Evolutionary conservation across 2,888 invertebrate species (phyloP).

Genomic region (Drosophila suboccidentalis): DNA sequence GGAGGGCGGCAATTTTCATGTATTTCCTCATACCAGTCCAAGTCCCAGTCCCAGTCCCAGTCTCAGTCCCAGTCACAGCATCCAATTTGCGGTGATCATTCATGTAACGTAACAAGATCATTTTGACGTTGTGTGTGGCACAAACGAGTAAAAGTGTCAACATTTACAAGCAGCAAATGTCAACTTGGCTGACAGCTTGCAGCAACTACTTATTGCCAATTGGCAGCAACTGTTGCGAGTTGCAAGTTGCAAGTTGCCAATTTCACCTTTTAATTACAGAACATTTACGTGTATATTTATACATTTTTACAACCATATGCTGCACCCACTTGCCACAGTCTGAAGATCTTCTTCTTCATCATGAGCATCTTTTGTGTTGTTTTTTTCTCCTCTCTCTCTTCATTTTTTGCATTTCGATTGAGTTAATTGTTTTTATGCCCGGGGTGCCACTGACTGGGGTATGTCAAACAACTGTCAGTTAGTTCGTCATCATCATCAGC

Average conservation of each 20-base stretch:
- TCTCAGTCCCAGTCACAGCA: conserved; percentile 29
- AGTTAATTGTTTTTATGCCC: conserved; percentile 75
- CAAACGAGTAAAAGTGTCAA: conserved; percentile 83
- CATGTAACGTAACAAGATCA: conserved; percentile 81
- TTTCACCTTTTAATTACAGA: conserved; percentile 74
- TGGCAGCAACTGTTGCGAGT: conserved; percentile 65
- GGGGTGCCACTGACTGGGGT: conserved; percentile 76
- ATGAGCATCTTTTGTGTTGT: conserved; percentile 3
- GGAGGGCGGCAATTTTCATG: conserved; percentile 51
- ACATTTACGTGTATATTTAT: conserved; percentile 15
- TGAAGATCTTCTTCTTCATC: conserved; percentile 30
- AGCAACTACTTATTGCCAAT: conserved; percentile 42
- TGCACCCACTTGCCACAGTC: conserved; percentile 73
- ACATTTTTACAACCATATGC: conserved; percentile 61
- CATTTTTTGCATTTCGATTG: conserved; percentile 69
- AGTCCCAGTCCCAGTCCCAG: conserved; percentile 11
- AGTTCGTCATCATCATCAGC: conserved; percentile 72
- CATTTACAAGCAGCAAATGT: conserved; percentile 85
- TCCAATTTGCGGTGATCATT: conserved; percentile 81
- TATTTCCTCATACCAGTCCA: conserved; percentile 63
- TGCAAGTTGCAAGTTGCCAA: conserved; percentile 60
- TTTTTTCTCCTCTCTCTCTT: conserved; percentile 27
- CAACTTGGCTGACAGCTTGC: conserved; percentile 79
- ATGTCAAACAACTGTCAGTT: conserved; percentile 82
- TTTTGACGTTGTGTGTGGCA: conserved; percentile 63